Base-by-base conservation (phyloP, 2,888 invertebrate species). In the Aplocera efformata region DNA sequence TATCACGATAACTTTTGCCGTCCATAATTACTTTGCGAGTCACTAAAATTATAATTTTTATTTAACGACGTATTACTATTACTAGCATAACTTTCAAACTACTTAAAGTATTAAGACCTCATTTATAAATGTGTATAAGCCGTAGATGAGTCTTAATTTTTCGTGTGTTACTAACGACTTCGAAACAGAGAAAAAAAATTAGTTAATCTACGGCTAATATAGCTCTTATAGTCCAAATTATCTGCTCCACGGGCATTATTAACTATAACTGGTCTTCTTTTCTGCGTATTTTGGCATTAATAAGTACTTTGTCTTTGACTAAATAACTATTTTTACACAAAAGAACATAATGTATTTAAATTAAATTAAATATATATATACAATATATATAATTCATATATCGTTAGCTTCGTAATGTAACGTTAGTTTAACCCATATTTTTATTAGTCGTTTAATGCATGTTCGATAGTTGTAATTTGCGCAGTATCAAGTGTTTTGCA, bases 371-470 rank as follows among this genome's bases (percentile, higher is more conserved):
- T n/a, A n/a, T n/a, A n/a, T 38, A 46, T 65, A 70, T 74, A 76
- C 74, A 67, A 68, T 70, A 66, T 50, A 63, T 64, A 62, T 62
- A 72, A 74, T 45, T 47, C 44, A 65, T 81, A 79, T 85, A 84
- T 82, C 71, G 77, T 82, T 82, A 86, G 85, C 80, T 81, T 80
- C 58, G 60, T 83, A 82, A 79, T 72, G 65, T 83, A 82, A 65
- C 65, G 69, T 82, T 84, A 81, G 82, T 75, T 72, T 56, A 79
- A 67, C 79, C 67, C 71, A 77, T 84, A 84, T 82, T 84, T 82
- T 82, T 85, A 81, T 77, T 82, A 83, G 80, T 70, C 59, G 66
- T 80, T 81, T 81, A 83, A 79, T 85, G 79, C 82, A 82, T 84
- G 82, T 79, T 76, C 68, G 80, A 72, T 85, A 84, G 82, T 69